A percentile compares a stretch with the other conserved stretches of the same genome.
Evolutionary conservation across 1,140 invertebrate species (phyloP).

Genomic region (Bathynomus jamesi): DNA sequence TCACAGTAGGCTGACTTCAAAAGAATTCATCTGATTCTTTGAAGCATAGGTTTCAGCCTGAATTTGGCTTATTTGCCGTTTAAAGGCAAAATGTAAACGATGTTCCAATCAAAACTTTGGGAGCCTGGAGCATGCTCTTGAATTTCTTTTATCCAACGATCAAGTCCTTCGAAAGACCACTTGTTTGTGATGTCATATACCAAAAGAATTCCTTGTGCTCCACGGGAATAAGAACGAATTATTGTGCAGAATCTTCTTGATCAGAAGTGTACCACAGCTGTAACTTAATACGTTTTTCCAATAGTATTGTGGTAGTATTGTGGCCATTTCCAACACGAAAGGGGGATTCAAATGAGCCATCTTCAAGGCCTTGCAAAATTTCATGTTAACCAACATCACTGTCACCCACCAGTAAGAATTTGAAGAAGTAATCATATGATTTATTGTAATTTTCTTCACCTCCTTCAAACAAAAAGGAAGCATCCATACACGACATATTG

Average conservation of each 20-base stretch:
- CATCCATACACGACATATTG: background rate
- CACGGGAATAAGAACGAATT: slow-evolving; percentile 90
- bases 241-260: slow-evolving; percentile 95
- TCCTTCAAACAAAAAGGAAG: background rate
- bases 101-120: slow-evolving; percentile 95
- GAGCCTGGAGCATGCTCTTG: slow-evolving; percentile 80
- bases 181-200: slow-evolving; percentile 98
- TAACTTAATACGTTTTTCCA: slow-evolving; percentile 91
- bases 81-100: slow-evolving; percentile 89
- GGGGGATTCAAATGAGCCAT: slow-evolving; percentile 86
- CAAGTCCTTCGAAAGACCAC: slow-evolving; percentile 97
- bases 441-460: background rate
- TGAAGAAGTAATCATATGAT: slow-evolving; percentile 79
- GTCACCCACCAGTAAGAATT: slow-evolving; percentile 92
- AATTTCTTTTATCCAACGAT: slow-evolving; percentile 93
- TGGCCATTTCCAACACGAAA: slow-evolving; percentile 79
- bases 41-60: slow-evolving; percentile 87
- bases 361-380: slow-evolving; percentile 85
- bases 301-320: slow-evolving; percentile 89
- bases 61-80: slow-evolving; percentile 81
- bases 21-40: slow-evolving; percentile 95
- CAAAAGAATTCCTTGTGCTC: slow-evolving; percentile 87
- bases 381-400: slow-evolving; percentile 98
- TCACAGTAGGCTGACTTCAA: slow-evolving; percentile 93
- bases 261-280: slow-evolving; percentile 94